phyloP scores from a whole-genome alignment of 2,888 invertebrate species.

The Ormyrus thymus region DNA sequence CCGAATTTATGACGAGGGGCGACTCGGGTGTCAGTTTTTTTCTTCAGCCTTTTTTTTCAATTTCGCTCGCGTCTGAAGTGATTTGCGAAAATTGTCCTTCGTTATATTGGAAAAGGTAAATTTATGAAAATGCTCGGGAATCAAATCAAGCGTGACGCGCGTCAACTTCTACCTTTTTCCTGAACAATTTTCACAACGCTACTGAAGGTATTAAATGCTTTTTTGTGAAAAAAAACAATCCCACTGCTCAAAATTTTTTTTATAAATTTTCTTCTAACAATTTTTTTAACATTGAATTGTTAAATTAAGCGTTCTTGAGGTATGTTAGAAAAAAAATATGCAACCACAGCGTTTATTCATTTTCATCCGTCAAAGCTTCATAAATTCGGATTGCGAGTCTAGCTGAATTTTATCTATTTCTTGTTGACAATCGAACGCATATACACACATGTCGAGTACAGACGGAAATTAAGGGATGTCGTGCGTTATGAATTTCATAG shows the following conservation, averaged over 20 bases:
- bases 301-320: too few relatives aligned
- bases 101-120: too few relatives aligned
- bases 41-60: not conserved
- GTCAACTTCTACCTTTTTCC: too few relatives aligned
- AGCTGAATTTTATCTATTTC: not conserved
- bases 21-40: not conserved
- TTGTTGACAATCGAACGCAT: too few relatives aligned
- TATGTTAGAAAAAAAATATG: too few relatives aligned
- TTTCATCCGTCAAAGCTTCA: not conserved
- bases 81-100: too few relatives aligned
- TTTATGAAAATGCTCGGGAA: too few relatives aligned
- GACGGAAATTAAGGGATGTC: slow-evolving; percentile 25
- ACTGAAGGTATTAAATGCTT: too few relatives aligned
- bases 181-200: too few relatives aligned
- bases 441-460: slow-evolving; percentile 9
- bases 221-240: not conserved
- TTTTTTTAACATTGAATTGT: too few relatives aligned
- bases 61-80: not conserved
- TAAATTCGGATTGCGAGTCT: not conserved
- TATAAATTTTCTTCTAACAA: not conserved
- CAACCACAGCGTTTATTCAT: too few relatives aligned
- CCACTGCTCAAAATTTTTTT: not conserved
- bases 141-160: too few relatives aligned
- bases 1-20: slow-evolving; percentile 8
- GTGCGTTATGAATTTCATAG: slow-evolving; percentile 44